These are phyloP conservation scores for Eupleurogrammus muticus DNA, from an alignment of 2,797 vertebrate species.

Conservation along the genomic window DNA sequence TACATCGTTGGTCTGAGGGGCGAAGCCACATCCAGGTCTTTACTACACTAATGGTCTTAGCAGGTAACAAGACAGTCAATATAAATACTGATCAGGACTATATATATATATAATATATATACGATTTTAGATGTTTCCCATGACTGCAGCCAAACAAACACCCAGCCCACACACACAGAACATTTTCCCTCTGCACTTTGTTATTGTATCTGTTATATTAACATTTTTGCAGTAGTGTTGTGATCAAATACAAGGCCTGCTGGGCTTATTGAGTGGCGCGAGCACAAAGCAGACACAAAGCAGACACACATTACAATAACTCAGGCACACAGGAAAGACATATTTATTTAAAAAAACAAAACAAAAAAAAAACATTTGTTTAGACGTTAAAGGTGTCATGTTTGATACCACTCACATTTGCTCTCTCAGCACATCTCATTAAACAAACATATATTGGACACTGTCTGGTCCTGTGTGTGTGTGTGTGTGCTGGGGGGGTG, in stretches of 20 bases:
- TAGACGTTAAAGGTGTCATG: conserved; percentile 53
- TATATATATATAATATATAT: no score
- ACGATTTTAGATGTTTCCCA: neutral
- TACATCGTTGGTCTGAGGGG: no score
- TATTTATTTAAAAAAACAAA: conserved; percentile 62
- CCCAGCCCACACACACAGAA: conserved; percentile 13
- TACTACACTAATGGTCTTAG: no score
- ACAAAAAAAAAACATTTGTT: conserved; percentile 67
- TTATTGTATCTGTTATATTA: conserved; percentile 21
- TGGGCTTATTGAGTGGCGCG: conserved; percentile 39
- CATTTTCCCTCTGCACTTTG: conserved; percentile 10
- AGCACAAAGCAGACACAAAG: conserved; percentile 31
- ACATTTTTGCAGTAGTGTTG: conserved; percentile 52
- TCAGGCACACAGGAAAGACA: conserved; percentile 49
- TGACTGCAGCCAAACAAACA: neutral
- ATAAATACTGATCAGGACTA: neutral
- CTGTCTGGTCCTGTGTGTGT: conserved; percentile 63
- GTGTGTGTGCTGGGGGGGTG: conserved; percentile 44
- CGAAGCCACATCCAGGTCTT: no score
- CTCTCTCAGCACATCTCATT: conserved; percentile 62
- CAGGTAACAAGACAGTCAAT: neutral
- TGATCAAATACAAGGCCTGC: conserved; percentile 31
- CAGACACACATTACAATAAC: conserved; percentile 49
- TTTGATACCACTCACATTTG: conserved; percentile 67
- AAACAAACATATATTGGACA: conserved; percentile 73